phyloP scores from a whole-genome alignment of 2,797 vertebrate genomes.

The Chaetodon trifasciatus region DNA sequence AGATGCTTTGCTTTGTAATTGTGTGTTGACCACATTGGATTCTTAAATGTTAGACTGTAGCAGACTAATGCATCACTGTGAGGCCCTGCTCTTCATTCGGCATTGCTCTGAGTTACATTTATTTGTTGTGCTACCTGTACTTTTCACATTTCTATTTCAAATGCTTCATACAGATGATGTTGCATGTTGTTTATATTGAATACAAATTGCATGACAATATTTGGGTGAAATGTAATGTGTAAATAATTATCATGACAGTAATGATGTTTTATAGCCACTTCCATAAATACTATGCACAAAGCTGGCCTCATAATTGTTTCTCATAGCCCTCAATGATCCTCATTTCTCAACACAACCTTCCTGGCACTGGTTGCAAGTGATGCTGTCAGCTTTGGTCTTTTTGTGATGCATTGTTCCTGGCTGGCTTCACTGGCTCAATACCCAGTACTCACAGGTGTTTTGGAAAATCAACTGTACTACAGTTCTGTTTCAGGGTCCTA shows the following conservation, averaged over 20 bases:
- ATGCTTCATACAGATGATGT: neutral
- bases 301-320: conserved; percentile 55
- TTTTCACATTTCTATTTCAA: conserved; percentile 24
- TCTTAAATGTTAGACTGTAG: neutral
- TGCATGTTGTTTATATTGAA: conserved; percentile 20
- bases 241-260: conserved; percentile 60
- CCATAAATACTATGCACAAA: conserved; percentile 61
- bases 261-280: conserved; percentile 57
- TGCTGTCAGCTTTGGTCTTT: conserved; percentile 60
- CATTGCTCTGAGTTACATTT: conserved; percentile 4
- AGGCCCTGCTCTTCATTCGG: neutral
- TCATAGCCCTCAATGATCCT: conserved; percentile 64
- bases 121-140: neutral
- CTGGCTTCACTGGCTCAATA: conserved; percentile 47
- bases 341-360: conserved; percentile 73
- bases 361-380: conserved; percentile 59
- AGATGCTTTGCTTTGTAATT: neutral
- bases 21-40: neutral
- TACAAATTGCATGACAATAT: conserved; percentile 37
- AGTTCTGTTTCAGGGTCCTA: conserved; percentile 52
- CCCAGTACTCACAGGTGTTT: conserved; percentile 69
- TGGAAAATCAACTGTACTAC: conserved; percentile 61
- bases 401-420: conserved; percentile 63
- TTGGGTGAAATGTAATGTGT: conserved; percentile 29
- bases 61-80: neutral